Conservation (phyloP, 2,797 vertebrate species). For the Oryzias dopingdopingensis region DNA sequence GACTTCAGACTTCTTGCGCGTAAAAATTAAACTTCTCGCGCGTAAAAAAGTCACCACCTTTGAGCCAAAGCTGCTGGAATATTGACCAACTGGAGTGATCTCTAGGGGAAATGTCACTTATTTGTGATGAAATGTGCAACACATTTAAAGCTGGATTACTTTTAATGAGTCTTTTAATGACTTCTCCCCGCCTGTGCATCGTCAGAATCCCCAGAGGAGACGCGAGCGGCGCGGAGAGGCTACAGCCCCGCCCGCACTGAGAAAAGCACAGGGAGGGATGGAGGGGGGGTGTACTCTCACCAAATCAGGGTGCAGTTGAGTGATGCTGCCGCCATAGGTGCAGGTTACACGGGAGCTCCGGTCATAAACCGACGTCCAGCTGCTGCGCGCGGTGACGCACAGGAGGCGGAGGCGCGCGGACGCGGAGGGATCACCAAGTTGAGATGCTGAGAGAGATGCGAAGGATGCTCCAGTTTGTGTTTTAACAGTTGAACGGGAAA, state of each 20-base stretch:
- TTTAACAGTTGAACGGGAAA: constrained; percentile 39
- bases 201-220: constrained; percentile 38
- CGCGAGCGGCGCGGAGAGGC: constrained; percentile 23
- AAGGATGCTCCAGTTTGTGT: constrained; percentile 44
- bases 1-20: constrained; percentile 43
- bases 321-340: constrained; percentile 49
- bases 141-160: neutral
- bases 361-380: constrained; percentile 22
- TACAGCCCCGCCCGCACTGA: constrained; percentile 54
- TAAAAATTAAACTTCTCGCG: constrained; percentile 29
- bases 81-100: neutral
- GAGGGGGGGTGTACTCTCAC: constrained; percentile 40
- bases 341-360: constrained; percentile 41
- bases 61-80: no score
- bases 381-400: constrained; percentile 47
- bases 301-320: constrained; percentile 47
- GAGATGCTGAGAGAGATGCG: constrained; percentile 37
- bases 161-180: constrained; percentile 18
- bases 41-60: neutral
- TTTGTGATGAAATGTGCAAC: neutral
- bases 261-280: constrained; percentile 9
- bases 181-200: constrained; percentile 1
- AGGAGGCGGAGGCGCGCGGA: constrained; percentile 33
- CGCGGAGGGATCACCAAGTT: constrained; percentile 59
- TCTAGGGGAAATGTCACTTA: neutral